Evolutionary conservation across 1,140 invertebrate species (phyloP), one percentile per base, ranked within the genome.

Genomic region (Hylaeus volcanicus): DNA sequence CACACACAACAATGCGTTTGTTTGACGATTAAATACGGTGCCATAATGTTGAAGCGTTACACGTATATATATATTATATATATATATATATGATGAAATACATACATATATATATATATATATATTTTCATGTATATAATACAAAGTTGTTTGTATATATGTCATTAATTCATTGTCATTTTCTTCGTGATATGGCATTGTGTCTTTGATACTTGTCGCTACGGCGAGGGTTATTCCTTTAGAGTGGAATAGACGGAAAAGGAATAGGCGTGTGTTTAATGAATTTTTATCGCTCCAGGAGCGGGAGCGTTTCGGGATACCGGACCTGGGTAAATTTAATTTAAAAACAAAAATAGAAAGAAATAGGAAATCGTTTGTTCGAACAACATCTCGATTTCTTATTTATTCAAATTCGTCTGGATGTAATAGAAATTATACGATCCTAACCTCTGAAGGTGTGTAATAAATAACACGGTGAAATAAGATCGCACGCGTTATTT

Each of bases 111-210:
- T 84, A 87, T 85, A 86, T 85, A 88, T 91, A 92, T 90, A 88
- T 83, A 83, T 83, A 89, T 92, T 90, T 89, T 90, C 86, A 90
- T 92, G 88, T 92, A 92, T 92, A 93, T 92, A 92, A 90, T 89
- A 90, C 91, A 86, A 91, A 92, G 91, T 93, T 93, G 92, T 92
- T 93, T 93, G 91, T 93, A 93, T 93, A 93, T 93, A 93, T 91
- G 89, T 93, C 89, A 88, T 85, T 80, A 89, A 89, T 89, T 89
- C 85, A 85, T 89, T 85, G 87, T 89, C 88, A 86, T 90, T 86
- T 55, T 79, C 86, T 82, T 75, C 84, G 79, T 86, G 87, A 89
- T 75, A 85, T 83, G 88, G 79, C 88, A 89, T 74, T 82, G 72
- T 81, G 83, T 84, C 77, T 66, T 81, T 77, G 76, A 84, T 81